Base-by-base conservation (phyloP, 2,797 vertebrate species). In the Morus bassanus region DNA sequence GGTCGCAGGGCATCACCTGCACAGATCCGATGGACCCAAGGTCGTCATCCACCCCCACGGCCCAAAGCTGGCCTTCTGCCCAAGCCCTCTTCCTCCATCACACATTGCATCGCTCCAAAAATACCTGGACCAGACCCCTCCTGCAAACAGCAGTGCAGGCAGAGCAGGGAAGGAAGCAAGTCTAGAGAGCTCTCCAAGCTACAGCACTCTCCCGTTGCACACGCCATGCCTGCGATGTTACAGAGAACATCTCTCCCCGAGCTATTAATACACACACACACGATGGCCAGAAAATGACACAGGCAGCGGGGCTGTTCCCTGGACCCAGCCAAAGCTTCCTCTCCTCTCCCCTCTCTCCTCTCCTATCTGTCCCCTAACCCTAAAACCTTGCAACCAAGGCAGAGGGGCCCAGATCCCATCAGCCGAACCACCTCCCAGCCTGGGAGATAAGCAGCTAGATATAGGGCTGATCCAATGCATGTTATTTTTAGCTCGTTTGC, bases 401-500 rank as follows among this genome's bases (percentile, higher is more conserved):
- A 2, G 10, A 67, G 24, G 51, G 60, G 33, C 67, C 51, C 76
- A 64, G 76, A 92, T 77, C 37, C 60, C 81, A 69, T 16, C 63
- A 75, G 85, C 45, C 9, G 24, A 93, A 65, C 19, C 84, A 80
- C 53, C 74, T 85, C 60, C 68, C 86, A 80, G 74, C 67, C 80
- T 73, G 61, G 46, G 89, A 81, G 80, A 37, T 65, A 57, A 85
- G 72, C 51, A 63, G 84, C 60, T 25, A 48, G 85, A 93, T 84
- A 69, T 15, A 95, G 82, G 82, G 78, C 86, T 92, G 85, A 90
- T 83, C 75, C 91, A 73, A 84, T 5, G 28, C 53, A 75, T 4
- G 18, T 22, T 96, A 95, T 97, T 96, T 96, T 95, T 95, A 96
- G 95, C 81, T 82, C 27, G 0, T 14, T 88, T 60, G 78, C 79